A percentile compares a stretch with the other conserved stretches of the same genome.
phyloP scores from a whole-genome alignment of 2,113 vertebrate species.

The Anolis carolinensis region DNA sequence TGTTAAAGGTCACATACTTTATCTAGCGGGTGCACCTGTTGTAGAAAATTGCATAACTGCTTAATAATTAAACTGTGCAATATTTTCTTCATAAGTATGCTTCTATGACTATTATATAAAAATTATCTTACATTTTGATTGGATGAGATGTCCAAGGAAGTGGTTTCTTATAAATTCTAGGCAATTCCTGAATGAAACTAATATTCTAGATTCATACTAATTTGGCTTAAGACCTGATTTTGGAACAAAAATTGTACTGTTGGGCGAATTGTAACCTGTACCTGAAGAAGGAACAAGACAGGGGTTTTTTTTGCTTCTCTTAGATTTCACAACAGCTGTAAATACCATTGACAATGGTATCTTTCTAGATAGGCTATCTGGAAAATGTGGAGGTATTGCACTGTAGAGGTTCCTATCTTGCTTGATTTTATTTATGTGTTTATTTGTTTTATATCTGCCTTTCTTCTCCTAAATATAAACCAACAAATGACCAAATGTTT shows the following conservation, averaged over 20 bases:
- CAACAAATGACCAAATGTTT: too few species aligned
- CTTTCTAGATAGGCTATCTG: too few species aligned
- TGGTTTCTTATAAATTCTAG: background rate
- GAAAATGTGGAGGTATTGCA: too few species aligned
- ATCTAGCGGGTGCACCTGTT: conserved; percentile 2
- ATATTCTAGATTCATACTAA: background rate
- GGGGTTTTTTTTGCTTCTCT: background rate
- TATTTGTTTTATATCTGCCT: too few species aligned
- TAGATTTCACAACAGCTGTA: too few species aligned
- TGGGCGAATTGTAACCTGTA: background rate
- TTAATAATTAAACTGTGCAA: background rate
- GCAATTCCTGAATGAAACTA: background rate
- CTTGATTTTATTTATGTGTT: too few species aligned
- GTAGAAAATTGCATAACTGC: background rate
- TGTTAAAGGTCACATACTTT: background rate
- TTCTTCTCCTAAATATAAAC: too few species aligned
- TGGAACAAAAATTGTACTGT: background rate
- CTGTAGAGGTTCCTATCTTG: too few species aligned
- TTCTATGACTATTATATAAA: background rate
- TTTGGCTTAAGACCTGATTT: background rate
- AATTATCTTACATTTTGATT: background rate
- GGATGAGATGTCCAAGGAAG: background rate
- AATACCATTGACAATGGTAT: too few species aligned
- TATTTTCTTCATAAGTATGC: background rate
- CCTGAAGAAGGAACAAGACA: background rate